phyloP scores from a whole-genome alignment of 1,140 invertebrate genomes.

The Sipha flava region DNA sequence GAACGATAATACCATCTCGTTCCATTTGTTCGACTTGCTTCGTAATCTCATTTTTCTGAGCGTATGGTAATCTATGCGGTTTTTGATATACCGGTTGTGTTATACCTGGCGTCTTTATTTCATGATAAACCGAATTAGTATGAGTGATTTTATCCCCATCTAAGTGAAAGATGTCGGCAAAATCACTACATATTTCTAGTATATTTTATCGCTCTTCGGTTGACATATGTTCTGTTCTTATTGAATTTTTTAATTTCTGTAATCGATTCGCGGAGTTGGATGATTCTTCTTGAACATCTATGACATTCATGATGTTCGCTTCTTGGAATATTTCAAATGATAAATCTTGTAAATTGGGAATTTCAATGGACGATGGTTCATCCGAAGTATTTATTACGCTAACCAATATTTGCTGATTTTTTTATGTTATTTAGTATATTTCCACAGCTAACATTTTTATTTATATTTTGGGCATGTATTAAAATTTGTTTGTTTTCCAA shows the following conservation, averaged over 20 bases:
- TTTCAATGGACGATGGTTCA: neutral
- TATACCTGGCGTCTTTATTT: constrained; percentile 34
- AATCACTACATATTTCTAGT: constrained; percentile 1
- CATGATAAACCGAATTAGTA: constrained; percentile 38
- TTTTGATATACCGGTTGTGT: neutral
- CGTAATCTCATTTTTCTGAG: constrained; percentile 41
- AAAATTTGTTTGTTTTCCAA: too few species aligned
- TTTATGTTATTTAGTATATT: too few species aligned
- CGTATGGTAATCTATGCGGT: neutral
- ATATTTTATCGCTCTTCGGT: constrained; percentile 30
- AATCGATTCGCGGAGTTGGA: neutral
- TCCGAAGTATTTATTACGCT: neutral
- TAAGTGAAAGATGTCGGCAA: constrained; percentile 34
- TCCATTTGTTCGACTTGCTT: constrained; percentile 40
- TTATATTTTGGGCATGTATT: too few species aligned
- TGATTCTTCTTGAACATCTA: neutral
- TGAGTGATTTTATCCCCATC: constrained; percentile 26
- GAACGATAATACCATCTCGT: constrained; percentile 28
- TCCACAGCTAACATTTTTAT: too few species aligned
- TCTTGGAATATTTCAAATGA: neutral
- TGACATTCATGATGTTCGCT: neutral
- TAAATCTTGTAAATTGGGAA: neutral
- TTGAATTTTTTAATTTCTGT: neutral
- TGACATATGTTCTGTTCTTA: constrained; percentile 34
- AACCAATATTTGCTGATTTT: too few species aligned